A percentile compares a stretch with the other conserved stretches of the same genome.
Conservation (phyloP, 2,113 vertebrate genomes). For the Porphyrio hochstetteri region DNA sequence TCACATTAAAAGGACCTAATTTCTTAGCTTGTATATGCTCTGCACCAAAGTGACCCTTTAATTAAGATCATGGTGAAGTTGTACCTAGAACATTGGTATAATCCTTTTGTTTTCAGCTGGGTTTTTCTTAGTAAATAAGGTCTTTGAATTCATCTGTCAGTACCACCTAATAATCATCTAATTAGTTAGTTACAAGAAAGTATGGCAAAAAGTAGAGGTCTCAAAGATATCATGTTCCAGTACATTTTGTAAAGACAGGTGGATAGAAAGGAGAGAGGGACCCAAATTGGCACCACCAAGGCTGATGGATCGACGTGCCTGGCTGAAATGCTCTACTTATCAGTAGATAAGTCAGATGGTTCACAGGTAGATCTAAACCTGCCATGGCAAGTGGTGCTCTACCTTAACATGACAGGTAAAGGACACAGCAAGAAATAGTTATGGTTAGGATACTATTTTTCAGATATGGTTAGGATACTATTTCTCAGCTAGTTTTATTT, state of each 20-base stretch:
- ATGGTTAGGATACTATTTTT: neutral
- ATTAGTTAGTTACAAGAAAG: neutral
- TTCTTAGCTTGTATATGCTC: neutral
- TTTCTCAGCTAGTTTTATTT: neutral
- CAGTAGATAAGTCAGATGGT: neutral
- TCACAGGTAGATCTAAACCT: neutral
- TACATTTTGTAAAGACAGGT: neutral
- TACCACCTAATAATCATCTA: neutral
- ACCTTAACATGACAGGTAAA: neutral
- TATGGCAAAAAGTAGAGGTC: neutral
- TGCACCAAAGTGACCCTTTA: neutral
- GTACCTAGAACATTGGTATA: neutral
- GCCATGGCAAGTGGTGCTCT: accelerated
- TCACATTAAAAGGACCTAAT: neutral
- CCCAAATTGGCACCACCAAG: neutral
- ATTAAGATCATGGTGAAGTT: neutral
- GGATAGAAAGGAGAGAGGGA: neutral
- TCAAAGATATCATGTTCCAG: neutral
- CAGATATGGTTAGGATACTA: neutral
- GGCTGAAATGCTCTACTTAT: neutral
- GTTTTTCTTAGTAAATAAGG: neutral
- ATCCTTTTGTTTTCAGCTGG: neutral
- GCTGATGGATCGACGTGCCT: neutral
- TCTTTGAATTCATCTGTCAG: constrained; percentile 26
- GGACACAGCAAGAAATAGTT: neutral